These are phyloP conservation scores for Atrina japonica DNA, from an alignment of 2,888 invertebrate species.

Conservation along the genomic window DNA sequence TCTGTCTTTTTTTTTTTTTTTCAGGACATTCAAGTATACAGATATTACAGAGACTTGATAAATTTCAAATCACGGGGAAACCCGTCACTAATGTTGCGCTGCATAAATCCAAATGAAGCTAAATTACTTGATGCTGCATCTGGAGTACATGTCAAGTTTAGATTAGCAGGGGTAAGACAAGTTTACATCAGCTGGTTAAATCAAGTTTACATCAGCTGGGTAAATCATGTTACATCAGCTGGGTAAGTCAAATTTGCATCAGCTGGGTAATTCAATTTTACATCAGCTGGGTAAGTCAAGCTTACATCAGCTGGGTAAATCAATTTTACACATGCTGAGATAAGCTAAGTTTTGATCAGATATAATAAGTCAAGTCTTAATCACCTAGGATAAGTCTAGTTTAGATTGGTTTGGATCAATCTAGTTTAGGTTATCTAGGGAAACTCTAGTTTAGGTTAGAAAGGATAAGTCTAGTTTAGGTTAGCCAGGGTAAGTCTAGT, in stretches of 20 bases:
- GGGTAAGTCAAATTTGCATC: slow-evolving; percentile 61
- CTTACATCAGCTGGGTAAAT: slow-evolving; percentile 80
- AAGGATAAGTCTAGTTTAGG: slow-evolving; percentile 79
- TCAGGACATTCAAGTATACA: slow-evolving; percentile 80
- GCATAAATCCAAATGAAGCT: slow-evolving; percentile 80
- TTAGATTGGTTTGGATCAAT: too few relatives aligned
- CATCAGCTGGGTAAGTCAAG: slow-evolving; percentile 78
- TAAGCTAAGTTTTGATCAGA: slow-evolving; percentile 52
- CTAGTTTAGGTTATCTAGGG: slow-evolving; percentile 80
- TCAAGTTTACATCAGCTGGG: slow-evolving; percentile 80
- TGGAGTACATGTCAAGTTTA: slow-evolving; percentile 79
- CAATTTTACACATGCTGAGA: too few relatives aligned
- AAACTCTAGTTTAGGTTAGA: slow-evolving; percentile 52
- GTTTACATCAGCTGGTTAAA: background rate
- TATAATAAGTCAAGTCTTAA: slow-evolving; percentile 79
- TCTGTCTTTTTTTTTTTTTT: slow-evolving; percentile 26
- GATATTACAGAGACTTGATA: slow-evolving; percentile 79
- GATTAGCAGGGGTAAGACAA: slow-evolving; percentile 79
- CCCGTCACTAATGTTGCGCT: slow-evolving; percentile 77
- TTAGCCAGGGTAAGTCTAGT: slow-evolving; percentile 77
- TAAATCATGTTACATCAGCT: too few relatives aligned
- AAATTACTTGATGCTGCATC: slow-evolving; percentile 78
- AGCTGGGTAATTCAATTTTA: slow-evolving; percentile 78
- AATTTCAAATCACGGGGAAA: slow-evolving; percentile 79
- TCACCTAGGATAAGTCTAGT: slow-evolving; percentile 77